Conservation (phyloP, 2,888 invertebrate species). For the Zaprionus bogoriensis region DNA sequence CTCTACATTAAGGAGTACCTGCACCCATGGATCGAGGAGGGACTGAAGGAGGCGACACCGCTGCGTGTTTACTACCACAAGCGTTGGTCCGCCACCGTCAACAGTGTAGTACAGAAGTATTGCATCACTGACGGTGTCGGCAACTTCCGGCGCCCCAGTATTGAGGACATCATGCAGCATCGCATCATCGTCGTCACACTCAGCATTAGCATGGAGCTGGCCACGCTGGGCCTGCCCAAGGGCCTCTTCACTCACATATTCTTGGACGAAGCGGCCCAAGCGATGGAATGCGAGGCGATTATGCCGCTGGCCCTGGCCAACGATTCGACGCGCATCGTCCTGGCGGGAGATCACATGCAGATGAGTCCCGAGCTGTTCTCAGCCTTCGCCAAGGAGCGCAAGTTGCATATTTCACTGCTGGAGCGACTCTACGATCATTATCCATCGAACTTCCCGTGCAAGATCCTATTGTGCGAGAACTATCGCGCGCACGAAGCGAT, state of each 20-base stretch:
- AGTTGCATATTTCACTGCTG: constrained; percentile 88
- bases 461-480: constrained; percentile 91
- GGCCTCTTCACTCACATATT: constrained; percentile 90
- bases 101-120: constrained; percentile 88
- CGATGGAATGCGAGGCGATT: constrained; percentile 92
- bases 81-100: constrained; percentile 90
- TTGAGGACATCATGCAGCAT: constrained; percentile 88
- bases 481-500: constrained; percentile 92
- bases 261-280: constrained; percentile 93
- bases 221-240: constrained; percentile 87
- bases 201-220: constrained; percentile 89
- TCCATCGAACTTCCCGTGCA: constrained; percentile 89
- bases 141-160: constrained; percentile 87
- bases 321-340: constrained; percentile 88
- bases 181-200: constrained; percentile 91
- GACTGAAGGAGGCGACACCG: constrained; percentile 87
- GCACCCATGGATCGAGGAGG: constrained; percentile 88
- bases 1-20: constrained; percentile 93
- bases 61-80: constrained; percentile 91
- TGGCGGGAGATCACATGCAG: constrained; percentile 94
- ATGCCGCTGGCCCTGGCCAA: constrained; percentile 90
- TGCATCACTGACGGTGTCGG: constrained; percentile 87
- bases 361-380: constrained; percentile 92
- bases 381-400: constrained; percentile 87
- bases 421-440: constrained; percentile 91